Percentiles rank a stretch among this genome's conserved stretches.
Conservation (phyloP, 1,140 invertebrate species). For the Drosophila albomicans region DNA sequence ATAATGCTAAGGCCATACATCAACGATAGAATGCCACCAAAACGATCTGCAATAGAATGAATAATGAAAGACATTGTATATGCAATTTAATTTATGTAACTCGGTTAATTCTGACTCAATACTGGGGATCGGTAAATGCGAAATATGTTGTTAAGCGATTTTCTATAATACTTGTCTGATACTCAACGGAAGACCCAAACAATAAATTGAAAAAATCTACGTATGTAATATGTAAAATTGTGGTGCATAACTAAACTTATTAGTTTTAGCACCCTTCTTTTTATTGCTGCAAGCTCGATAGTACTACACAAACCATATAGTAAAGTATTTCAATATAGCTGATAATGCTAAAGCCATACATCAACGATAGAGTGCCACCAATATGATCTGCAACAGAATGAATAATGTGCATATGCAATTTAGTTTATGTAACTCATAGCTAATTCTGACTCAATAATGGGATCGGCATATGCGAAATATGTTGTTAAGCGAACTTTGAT, state of each 20-base stretch:
- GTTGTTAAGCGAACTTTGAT: not conserved
- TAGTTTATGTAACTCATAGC: too few relatives aligned
- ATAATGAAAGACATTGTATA: not conserved
- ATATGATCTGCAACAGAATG: conserved; percentile 65
- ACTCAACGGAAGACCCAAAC: too few relatives aligned
- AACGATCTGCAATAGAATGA: conserved; percentile 61
- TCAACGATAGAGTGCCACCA: conserved; percentile 77
- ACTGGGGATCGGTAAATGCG: not conserved
- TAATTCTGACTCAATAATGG: not conserved
- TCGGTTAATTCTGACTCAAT: not conserved
- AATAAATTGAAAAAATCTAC: too few relatives aligned
- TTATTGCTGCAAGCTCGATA: too few relatives aligned
- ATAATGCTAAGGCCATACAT: conserved; percentile 82
- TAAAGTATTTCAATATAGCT: conserved; percentile 80
- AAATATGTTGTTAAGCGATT: not conserved
- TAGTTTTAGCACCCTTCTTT: not conserved
- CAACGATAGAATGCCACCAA: conserved; percentile 79
- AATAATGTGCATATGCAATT: not conserved
- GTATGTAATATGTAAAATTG: too few relatives aligned
- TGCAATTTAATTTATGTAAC: too few relatives aligned
- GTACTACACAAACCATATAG: conserved; percentile 71
- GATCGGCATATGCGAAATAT: not conserved
- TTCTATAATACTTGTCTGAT: too few relatives aligned
- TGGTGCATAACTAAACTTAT: too few relatives aligned
- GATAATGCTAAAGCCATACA: conserved; percentile 81